Evolutionary conservation across 2,113 vertebrate species (phyloP).

Genomic region (Fulica atra): DNA sequence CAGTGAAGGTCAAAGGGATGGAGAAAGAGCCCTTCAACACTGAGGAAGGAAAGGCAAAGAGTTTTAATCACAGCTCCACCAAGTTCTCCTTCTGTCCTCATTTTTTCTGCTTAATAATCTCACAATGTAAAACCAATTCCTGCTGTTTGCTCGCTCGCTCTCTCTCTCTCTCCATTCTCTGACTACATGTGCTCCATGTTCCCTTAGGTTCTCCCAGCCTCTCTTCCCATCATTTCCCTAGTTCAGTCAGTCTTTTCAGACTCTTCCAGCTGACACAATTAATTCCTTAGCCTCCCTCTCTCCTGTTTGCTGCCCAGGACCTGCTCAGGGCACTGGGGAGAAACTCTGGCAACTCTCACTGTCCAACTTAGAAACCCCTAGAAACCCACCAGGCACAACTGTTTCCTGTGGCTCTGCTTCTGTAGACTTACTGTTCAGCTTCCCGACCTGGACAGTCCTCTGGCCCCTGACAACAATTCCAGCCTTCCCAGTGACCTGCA

Average conservation of each 20-base stretch:
- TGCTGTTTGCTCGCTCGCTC: background rate
- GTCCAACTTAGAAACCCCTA: background rate
- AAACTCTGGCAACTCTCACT: background rate
- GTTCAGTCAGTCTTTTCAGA: background rate
- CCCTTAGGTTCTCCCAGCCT: background rate
- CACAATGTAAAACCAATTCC: background rate
- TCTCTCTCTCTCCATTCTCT: background rate
- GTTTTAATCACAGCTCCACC: background rate
- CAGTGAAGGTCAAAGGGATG: slow-evolving; percentile 75
- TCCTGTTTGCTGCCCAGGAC: background rate
- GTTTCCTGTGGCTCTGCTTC: background rate
- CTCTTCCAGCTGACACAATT: background rate
- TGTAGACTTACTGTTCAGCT: slow-evolving; percentile 35
- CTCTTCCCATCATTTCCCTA: background rate
- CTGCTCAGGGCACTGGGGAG: background rate
- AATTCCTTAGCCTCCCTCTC: background rate
- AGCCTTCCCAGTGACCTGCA: slow-evolving; percentile 56
- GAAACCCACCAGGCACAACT: background rate
- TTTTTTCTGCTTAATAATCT: background rate
- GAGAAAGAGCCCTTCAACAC: slow-evolving; percentile 73
- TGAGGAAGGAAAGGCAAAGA: slow-evolving; percentile 12
- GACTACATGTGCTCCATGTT: background rate
- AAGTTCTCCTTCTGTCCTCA: background rate
- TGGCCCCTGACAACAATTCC: slow-evolving; percentile 53
- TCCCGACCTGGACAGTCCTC: background rate